These are phyloP conservation scores for Clarias fuscus DNA, from an alignment of 2,797 vertebrate genomes.

Conservation along the genomic window DNA sequence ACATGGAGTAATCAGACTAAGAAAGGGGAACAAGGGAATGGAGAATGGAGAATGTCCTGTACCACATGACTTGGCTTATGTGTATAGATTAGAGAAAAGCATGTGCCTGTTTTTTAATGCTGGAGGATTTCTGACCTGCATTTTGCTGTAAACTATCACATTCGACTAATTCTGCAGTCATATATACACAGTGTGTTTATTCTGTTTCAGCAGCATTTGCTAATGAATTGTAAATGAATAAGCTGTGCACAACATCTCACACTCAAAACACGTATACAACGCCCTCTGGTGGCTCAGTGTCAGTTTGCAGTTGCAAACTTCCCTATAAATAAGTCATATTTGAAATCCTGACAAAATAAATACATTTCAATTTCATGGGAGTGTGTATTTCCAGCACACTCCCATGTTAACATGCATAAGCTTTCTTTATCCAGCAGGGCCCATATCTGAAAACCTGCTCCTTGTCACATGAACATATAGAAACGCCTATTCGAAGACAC, in stretches of 20 bases:
- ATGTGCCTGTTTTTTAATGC: neutral
- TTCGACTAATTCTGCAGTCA: neutral
- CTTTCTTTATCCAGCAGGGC: neutral
- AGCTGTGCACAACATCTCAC: neutral
- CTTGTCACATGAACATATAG: no score
- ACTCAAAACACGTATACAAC: no score
- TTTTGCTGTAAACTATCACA: neutral
- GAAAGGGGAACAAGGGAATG: neutral
- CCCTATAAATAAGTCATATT: neutral
- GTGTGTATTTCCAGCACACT: neutral
- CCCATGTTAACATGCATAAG: neutral
- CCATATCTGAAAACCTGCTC: neutral
- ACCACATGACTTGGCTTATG: conserved; percentile 3
- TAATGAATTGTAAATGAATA: neutral
- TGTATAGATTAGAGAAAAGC: neutral
- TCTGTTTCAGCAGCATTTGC: neutral
- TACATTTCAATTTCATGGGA: no score
- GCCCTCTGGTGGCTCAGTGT: neutral
- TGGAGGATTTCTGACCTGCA: neutral
- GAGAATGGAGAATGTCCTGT: neutral
- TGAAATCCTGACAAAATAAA: neutral
- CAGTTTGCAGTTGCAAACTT: neutral
- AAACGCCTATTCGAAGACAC: no score
- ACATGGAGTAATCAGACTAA: neutral
- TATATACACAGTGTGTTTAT: neutral